Conservation (phyloP, 2,797 vertebrate species). For the Acanthornis magna region DNA sequence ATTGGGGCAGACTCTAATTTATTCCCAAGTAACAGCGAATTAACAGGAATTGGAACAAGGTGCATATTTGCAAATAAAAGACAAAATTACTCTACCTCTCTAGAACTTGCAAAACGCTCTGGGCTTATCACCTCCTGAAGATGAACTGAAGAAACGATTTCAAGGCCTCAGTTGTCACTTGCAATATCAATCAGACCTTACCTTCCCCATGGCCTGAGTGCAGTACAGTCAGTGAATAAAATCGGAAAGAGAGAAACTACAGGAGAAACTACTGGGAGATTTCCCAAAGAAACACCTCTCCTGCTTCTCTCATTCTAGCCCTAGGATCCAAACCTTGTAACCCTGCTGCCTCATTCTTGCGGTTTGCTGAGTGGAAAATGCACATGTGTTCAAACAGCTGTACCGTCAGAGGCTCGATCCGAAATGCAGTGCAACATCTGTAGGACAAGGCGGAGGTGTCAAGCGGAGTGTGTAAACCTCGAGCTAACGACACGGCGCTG, state of each 20-base stretch:
- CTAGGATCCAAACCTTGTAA: slow-evolving; percentile 42
- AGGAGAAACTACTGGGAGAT: slow-evolving; percentile 15
- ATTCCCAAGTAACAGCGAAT: slow-evolving; percentile 14
- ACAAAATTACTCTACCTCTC: slow-evolving; percentile 13
- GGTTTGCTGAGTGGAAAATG: slow-evolving; percentile 57
- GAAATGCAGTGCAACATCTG: not conserved
- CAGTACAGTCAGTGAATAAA: not conserved
- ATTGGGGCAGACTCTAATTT: not conserved
- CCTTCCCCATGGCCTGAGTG: slow-evolving; percentile 28
- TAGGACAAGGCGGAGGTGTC: slow-evolving; percentile 35
- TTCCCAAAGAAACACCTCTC: slow-evolving; percentile 59
- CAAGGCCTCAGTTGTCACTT: slow-evolving; percentile 69
- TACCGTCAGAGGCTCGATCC: slow-evolving; percentile 21
- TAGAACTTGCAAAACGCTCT: slow-evolving; percentile 30
- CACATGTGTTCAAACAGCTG: slow-evolving; percentile 57
- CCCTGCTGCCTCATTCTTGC: slow-evolving; percentile 29
- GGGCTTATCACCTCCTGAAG: slow-evolving; percentile 40
- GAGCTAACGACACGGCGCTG: not conserved
- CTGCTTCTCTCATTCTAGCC: slow-evolving; percentile 41
- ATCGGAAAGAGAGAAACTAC: not conserved
- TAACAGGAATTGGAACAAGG: slow-evolving; percentile 50
- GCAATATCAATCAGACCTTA: slow-evolving; percentile 69
- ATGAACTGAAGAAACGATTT: slow-evolving; percentile 55
- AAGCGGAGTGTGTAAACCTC: slow-evolving; percentile 35
- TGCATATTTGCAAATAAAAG: slow-evolving; percentile 48